Base-by-base conservation (phyloP, 2,113 vertebrate genomes). In the Apistogramma diplotaenia region DNA sequence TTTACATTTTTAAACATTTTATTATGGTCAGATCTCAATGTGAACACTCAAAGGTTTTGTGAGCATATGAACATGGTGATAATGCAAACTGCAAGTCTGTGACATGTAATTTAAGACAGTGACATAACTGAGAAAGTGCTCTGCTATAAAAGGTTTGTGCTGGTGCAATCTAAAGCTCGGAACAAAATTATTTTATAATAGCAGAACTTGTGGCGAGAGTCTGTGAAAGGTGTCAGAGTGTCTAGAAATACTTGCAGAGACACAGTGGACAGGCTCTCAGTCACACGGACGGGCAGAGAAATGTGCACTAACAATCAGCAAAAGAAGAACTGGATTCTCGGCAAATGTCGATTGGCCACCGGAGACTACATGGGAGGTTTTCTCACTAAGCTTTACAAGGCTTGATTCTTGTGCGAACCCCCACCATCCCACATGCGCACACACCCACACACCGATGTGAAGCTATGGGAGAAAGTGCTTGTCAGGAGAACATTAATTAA, bases 401-500 rank as follows among this genome's bases (percentile, higher is more conserved):
- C 94, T 95, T 37, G 95, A 96, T 94, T 92, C 77, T 91, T 81
- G 71, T 92, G 82, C 43, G 76, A 78, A 71, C 93, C 89, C 89
- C 88, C 58, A 23, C 35, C 35, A 9, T 23, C 11, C 89, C 79
- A 89, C 93, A 94, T 16, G 60, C 35, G 1, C 60, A 40, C 60
- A 37, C 60, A 0, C 93, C 95, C 93, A 94, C 62, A 93, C 40
- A 1, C 3, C 94, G 93, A 82, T 83, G 85, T 83, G 87, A 89
- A 85, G 80, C 89, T 80, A 67, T 56, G 70, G 92, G 91, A 92
- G 92, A 87, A 89, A 88, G 92, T 93, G 93, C 95, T 95, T 94
- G 94, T 96, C 95, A 95, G 90, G 92, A 96, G 94, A 95, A 94
- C 96, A 96, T 97, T 97, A 99, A 99, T 98, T 98, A 97, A 96